Percentiles rank a stretch among this genome's conserved stretches.
Evolutionary conservation across 2,113 vertebrate genomes (phyloP).

Genomic region (Piliocolobus tephrosceles): DNA sequence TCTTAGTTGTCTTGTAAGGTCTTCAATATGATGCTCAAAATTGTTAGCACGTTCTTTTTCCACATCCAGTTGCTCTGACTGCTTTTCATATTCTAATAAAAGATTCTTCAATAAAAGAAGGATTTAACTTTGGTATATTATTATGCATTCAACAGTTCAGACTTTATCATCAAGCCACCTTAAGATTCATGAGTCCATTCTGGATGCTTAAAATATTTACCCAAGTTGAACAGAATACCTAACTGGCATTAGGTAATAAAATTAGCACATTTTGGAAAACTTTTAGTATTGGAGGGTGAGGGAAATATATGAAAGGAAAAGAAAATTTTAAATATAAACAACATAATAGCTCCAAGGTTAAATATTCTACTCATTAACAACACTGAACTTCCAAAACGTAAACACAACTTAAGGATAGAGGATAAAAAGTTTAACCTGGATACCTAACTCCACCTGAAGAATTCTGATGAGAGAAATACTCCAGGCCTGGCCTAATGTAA

Average conservation of each 20-base stretch:
- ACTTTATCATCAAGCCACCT: not conserved
- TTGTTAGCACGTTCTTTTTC: constrained; percentile 88
- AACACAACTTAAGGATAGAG: not conserved
- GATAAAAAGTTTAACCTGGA: not conserved
- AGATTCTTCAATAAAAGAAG: constrained; percentile 89
- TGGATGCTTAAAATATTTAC: constrained; percentile 31
- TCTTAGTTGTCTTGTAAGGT: constrained; percentile 91
- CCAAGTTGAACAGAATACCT: not conserved
- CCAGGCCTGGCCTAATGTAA: not conserved
- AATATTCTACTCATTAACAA: not conserved
- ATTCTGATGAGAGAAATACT: not conserved
- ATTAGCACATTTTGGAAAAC: not conserved
- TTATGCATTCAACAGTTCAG: not conserved
- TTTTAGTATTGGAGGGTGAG: not conserved
- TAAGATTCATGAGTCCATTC: constrained; percentile 4
- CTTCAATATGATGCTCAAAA: constrained; percentile 90
- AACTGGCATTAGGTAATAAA: not conserved
- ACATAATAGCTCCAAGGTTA: not conserved
- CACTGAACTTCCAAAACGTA: not conserved
- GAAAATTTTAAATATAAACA: not conserved
- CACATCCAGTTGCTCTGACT: constrained; percentile 93
- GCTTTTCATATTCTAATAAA: constrained; percentile 94
- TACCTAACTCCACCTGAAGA: not conserved
- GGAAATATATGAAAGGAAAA: not conserved
- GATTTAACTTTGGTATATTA: constrained; percentile 46